These are phyloP conservation scores for Melipona bicolor DNA, from an alignment of 2,888 invertebrate species.

Conservation along the genomic window DNA sequence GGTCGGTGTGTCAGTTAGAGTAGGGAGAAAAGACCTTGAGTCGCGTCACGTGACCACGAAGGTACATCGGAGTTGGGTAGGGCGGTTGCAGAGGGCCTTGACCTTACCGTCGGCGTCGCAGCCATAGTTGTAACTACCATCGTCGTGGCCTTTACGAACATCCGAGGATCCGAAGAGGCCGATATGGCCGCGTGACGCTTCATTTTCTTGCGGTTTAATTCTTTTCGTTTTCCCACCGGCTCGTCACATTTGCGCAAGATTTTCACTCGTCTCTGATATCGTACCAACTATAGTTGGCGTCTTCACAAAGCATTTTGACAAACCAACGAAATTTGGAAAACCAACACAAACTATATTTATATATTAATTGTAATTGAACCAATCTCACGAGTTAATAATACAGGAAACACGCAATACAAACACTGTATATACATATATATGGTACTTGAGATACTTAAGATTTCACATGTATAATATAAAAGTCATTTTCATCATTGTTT, in stretches of 20 bases:
- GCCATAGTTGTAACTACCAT: conserved; percentile 69
- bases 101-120: conserved; percentile 83
- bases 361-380: too few species aligned
- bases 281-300: neutral
- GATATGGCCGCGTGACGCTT: conserved; percentile 19
- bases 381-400: too few species aligned
- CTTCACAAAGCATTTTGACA: neutral
- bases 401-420: too few species aligned
- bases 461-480: too few species aligned
- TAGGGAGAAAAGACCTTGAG: conserved; percentile 86
- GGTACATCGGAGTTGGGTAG: conserved; percentile 81
- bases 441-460: too few species aligned
- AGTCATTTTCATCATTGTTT: too few species aligned
- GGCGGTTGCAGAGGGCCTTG: conserved; percentile 85
- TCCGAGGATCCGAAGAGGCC: conserved; percentile 40
- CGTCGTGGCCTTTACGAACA: conserved; percentile 49
- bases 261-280: neutral
- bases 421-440: too few species aligned
- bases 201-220: conserved; percentile 22
- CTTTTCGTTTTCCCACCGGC: neutral
- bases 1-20: conserved; percentile 60
- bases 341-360: too few species aligned
- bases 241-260: neutral
- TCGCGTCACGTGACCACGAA: conserved; percentile 85
- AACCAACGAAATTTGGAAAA: too few species aligned